A percentile compares a stretch with the other conserved stretches of the same genome.
Conservation (phyloP, 1,140 invertebrate species). For the Rhyacophila brunnea region DNA sequence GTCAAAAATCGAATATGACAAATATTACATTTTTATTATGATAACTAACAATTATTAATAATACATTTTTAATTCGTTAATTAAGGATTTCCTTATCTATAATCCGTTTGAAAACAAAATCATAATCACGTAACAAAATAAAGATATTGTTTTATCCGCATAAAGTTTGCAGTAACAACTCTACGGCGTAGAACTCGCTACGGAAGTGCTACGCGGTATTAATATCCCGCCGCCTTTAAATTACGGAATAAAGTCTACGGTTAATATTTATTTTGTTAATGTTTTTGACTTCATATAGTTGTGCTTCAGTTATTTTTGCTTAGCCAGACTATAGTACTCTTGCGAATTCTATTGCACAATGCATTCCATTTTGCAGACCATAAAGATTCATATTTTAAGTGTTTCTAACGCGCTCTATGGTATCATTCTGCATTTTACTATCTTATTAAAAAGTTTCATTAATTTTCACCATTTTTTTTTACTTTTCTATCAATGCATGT, state of each 20-base stretch:
- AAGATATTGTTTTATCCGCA: slow-evolving; percentile 17
- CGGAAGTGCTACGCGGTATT: slow-evolving; percentile 27
- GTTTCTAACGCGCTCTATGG: too few relatives aligned
- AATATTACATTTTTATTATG: too few relatives aligned
- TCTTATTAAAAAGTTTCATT: too few relatives aligned
- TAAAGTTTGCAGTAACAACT: neutral
- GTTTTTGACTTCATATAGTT: slow-evolving; percentile 10
- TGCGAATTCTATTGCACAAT: neutral
- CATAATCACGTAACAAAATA: slow-evolving; percentile 18
- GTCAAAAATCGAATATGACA: too few relatives aligned
- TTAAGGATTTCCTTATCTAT: too few relatives aligned
- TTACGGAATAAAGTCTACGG: slow-evolving; percentile 19
- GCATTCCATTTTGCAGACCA: too few relatives aligned
- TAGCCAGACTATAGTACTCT: neutral
- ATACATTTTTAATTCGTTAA: too few relatives aligned
- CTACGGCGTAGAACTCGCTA: slow-evolving; percentile 10
- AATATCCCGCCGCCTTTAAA: slow-evolving; percentile 26
- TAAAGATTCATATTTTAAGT: too few relatives aligned
- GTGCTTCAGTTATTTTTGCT: neutral
- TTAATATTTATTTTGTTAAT: slow-evolving; percentile 18
- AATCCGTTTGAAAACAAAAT: neutral
- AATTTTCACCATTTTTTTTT: too few relatives aligned
- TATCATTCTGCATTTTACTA: too few relatives aligned
- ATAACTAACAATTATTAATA: too few relatives aligned
- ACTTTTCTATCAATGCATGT: too few relatives aligned